phyloP scores from a whole-genome alignment of 2,113 vertebrate genomes.

The Monopterus albus region DNA sequence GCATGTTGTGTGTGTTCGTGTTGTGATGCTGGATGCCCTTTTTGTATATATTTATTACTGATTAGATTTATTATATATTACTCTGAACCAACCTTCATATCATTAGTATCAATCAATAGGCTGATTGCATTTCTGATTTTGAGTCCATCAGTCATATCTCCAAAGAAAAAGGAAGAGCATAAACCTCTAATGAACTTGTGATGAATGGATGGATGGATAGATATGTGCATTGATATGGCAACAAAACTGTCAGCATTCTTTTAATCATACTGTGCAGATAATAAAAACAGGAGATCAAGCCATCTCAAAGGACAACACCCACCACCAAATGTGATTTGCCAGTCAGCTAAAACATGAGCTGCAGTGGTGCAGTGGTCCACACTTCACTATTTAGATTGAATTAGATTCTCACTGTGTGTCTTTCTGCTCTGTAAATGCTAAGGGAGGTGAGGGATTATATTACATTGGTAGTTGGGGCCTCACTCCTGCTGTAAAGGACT shows the following conservation, averaged over 20 bases:
- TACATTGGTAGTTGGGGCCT: slow-evolving; percentile 12
- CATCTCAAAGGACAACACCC: not conserved
- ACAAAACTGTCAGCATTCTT: not conserved
- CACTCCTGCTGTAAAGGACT: no score
- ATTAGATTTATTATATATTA: not conserved
- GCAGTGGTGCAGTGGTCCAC: not conserved
- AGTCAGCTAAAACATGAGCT: not conserved
- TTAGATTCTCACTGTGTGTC: slow-evolving; percentile 5
- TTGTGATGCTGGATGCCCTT: no score
- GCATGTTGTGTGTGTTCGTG: not conserved
- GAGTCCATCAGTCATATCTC: not conserved
- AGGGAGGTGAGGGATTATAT: slow-evolving; percentile 40
- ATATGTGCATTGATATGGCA: not conserved
- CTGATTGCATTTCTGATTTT: not conserved
- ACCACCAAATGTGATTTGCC: not conserved
- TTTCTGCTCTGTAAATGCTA: slow-evolving; percentile 25
- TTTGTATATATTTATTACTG: slow-evolving; percentile 2
- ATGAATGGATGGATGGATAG: not conserved
- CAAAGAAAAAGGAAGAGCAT: not conserved
- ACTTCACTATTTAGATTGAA: slow-evolving; percentile 19
- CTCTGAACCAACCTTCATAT: not conserved
- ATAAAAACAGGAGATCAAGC: not conserved
- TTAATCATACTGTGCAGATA: not conserved
- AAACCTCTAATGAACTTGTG: not conserved
- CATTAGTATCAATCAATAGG: not conserved